Base-by-base conservation (phyloP, 92 coral and sea anemone genomes). In the Bergia sp. region DNA sequence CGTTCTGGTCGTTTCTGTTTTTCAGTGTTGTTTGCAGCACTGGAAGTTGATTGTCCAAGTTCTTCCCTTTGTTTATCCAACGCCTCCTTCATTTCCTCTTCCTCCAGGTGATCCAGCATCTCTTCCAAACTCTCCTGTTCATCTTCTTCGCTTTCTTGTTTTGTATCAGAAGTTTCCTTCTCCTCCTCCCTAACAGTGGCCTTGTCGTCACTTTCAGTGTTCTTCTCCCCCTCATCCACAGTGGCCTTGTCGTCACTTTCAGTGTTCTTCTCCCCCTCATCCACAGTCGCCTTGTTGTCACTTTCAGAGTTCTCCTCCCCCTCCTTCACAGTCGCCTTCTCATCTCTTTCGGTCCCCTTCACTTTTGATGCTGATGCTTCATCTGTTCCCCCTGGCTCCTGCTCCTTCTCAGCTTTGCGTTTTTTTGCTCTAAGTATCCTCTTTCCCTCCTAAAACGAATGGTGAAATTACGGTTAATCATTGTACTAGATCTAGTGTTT, bases 351-450 rank as follows among this genome's bases (percentile, higher is more conserved):
- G 0, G 88, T 73, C 65, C 36, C 69, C 79, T 71, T 36, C 37
- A 37, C 80, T 44, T 50, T n/a, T 72, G 37, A 47, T 41, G 77
- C 53, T 44, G 77, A 50, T 13, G 76, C 72, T 15, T 20, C 74
- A 4, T 40, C 66, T 13, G 21, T 55, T 73, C 42, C 87, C 39
- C 73, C 76, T 45, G 21, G 7, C 23, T 9, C 79, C 67, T 57
- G 71, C 42, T 44, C 73, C 76, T 37, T 72, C 88, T n/a, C 88
- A 55, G 69, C 57, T 40, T 45, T 53, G 55, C 45, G 78, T 81
- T 89, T 71, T 49, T 16, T 37, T 82, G 53, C 88, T 43, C 72
- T 75, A 10, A 55, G 58, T 76, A 39, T 7, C 36, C 82, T 82
- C 41, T 76, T 71, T 37, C 82, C 89, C 71, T 72, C 61, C 88